Evolutionary conservation across 2,888 invertebrate genomes (phyloP).

Genomic region (Adelognathus sp.): DNA sequence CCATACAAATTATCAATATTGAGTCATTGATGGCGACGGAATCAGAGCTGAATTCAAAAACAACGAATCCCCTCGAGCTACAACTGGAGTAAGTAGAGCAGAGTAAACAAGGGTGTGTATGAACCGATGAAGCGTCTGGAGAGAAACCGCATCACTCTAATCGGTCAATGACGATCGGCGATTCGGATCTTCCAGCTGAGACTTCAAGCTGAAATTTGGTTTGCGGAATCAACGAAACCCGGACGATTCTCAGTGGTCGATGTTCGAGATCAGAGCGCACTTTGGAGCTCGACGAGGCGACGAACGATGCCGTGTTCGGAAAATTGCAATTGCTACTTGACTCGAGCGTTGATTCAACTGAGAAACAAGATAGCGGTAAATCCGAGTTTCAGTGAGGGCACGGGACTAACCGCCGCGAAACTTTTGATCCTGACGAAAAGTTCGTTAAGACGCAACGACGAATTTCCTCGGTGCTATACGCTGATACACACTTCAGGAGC

Average conservation of each 20-base stretch:
- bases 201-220: neutral
- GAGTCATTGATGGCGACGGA: no score
- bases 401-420: neutral
- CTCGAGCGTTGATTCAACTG: conserved; percentile 43
- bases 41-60: no score
- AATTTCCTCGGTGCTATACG: neutral
- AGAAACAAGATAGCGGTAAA: conserved; percentile 56
- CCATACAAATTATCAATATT: no score
- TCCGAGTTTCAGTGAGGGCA: neutral
- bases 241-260: neutral
- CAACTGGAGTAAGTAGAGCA: no score
- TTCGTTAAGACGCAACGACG: neutral
- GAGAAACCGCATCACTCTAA: neutral
- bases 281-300: neutral
- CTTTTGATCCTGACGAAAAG: neutral
- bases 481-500: conserved; percentile 19
- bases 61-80: no score
- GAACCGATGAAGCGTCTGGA: neutral
- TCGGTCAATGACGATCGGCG: neutral
- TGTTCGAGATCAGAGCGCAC: neutral
- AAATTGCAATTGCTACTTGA: conserved; percentile 59
- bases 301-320: conserved; percentile 50
- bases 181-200: neutral
- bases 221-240: neutral
- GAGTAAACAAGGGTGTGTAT: no score